Base-by-base conservation (phyloP, 2,113 vertebrate genomes). In the Hippoglossus stenolepis region DNA sequence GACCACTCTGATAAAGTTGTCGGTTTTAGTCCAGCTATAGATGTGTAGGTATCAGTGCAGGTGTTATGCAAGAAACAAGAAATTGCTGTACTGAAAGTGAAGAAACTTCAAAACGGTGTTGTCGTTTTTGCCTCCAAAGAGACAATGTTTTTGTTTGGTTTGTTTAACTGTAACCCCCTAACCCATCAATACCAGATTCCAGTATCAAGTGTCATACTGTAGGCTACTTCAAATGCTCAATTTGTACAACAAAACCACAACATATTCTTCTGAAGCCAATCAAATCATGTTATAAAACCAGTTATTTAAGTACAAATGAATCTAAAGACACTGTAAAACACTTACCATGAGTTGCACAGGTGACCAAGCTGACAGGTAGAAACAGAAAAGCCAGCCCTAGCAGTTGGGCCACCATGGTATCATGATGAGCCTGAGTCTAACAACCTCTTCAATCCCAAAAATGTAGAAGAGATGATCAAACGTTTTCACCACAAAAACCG, bases 391-490 rank as follows among this genome's bases (percentile, higher is more conserved):
- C 79, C 64, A 88, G 79, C 65, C 68, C 84, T 87, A 89, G 58
- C 73, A 92, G 81, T 86, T 51, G 77, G 80, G 76, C 88, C 87
- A 91, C 89, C 92, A 93, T 93, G 88, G 67, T 93, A 92, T 85
- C 92, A 93, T 92, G 85, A 89, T 91, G 90, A 87, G 86, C 79
- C 49, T 31, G 12, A 68, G 66, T 90, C 84, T 77, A 69, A 65
- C 76, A 69, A 69, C 38, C 23, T 66, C 24, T 79, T 85, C 67
- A 70, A 7, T 51, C 71, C 14, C 38, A 73, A 38, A 65, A 47
- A 31, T 17, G 11, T 13, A 15, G 21, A 10, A 18, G 5, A 64
- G 24, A 73, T 26, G 9, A 59, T 60, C 0, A 28, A 70, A 26
- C 77, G 3, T 1, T 21, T 0, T 2, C 31, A 43, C 23, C 13